phyloP scores from a whole-genome alignment of 2,888 invertebrate species.

The Amitus sp. region DNA sequence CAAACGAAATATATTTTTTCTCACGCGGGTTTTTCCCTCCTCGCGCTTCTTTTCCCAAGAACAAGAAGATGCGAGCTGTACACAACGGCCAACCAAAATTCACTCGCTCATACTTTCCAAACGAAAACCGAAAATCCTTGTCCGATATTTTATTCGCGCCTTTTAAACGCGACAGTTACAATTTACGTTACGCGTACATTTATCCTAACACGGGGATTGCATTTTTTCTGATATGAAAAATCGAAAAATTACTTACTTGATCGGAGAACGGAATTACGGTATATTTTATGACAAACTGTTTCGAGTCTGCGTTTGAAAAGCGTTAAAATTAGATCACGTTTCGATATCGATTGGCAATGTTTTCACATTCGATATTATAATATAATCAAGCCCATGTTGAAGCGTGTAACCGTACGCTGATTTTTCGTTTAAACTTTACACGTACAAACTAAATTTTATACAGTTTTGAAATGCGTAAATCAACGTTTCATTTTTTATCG shows the following conservation, averaged over 20 bases:
- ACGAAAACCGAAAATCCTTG: too few species aligned
- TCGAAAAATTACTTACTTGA: not conserved
- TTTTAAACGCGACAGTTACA: slow-evolving; percentile 49
- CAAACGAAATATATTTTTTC: slow-evolving; percentile 47
- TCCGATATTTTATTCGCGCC: slow-evolving; percentile 18
- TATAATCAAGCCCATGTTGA: too few species aligned
- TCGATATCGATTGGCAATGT: not conserved
- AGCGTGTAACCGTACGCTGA: too few species aligned
- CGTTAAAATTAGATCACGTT: not conserved
- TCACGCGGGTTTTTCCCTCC: slow-evolving; percentile 17
- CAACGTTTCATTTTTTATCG: not conserved
- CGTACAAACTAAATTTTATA: not conserved
- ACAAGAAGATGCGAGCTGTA: slow-evolving; percentile 7
- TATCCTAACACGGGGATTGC: not conserved
- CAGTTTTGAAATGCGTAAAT: not conserved
- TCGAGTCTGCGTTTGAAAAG: too few species aligned
- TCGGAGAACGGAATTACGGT: not conserved
- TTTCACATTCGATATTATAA: too few species aligned
- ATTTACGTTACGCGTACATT: slow-evolving; percentile 40
- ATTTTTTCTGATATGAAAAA: not conserved
- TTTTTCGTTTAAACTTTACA: too few species aligned
- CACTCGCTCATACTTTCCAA: not conserved
- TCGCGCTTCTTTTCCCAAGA: slow-evolving; percentile 3
- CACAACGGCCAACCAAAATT: not conserved
- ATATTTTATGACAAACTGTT: too few species aligned